Conservation (phyloP, 1,140 invertebrate genomes). For the Sarcophaga bullata region DNA sequence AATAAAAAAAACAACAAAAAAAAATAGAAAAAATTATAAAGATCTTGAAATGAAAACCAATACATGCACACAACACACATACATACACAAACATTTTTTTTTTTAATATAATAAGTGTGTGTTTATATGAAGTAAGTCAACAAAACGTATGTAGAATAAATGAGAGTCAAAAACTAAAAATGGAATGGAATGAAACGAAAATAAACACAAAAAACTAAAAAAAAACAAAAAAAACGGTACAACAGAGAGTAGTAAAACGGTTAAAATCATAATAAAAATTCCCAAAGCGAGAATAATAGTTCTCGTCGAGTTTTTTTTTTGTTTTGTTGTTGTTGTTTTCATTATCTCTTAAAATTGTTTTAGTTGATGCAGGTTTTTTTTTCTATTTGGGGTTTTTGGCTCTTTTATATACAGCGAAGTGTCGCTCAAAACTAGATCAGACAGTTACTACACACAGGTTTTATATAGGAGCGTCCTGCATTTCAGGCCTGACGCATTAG, state of each 20-base stretch:
- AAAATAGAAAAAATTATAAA: not conserved
- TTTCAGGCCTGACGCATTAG: too few relatives aligned
- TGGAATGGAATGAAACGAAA: too few relatives aligned
- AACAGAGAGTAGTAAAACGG: not conserved
- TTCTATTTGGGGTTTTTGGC: not conserved
- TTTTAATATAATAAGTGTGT: not conserved
- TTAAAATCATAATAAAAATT: constrained; percentile 31
- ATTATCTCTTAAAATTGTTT: not conserved
- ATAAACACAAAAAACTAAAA: too few relatives aligned
- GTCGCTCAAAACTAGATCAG: too few relatives aligned
- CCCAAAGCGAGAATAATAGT: constrained; percentile 24
- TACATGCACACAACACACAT: not conserved
- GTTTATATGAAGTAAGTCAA: constrained; percentile 1
- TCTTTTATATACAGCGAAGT: not conserved
- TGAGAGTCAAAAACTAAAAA: constrained; percentile 30
- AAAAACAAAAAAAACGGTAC: not conserved
- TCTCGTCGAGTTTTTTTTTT: not conserved
- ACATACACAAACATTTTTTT: too few relatives aligned
- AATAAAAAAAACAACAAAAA: not conserved
- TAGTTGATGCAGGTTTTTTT: not conserved
- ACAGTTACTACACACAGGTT: too few relatives aligned
- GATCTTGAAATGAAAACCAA: too few relatives aligned
- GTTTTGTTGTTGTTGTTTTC: not conserved
- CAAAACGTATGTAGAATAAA: constrained; percentile 12
- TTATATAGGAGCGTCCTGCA: too few relatives aligned